Evolutionary conservation across 2,888 invertebrate species (phyloP), one percentile per base, ranked within the genome.

Genomic region (Dynastes hyllus): DNA sequence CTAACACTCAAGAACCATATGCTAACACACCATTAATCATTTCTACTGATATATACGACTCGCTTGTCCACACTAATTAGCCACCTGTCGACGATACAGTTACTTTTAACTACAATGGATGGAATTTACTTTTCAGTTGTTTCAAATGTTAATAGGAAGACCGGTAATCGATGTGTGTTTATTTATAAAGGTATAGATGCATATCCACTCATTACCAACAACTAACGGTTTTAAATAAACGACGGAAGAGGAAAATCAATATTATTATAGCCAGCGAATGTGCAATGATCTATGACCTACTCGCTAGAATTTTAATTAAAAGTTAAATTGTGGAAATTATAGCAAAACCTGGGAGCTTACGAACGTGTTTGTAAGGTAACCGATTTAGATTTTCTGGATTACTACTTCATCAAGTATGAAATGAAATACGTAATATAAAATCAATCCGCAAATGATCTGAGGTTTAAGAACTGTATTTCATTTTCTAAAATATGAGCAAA

Each of bases 221-320:
- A 27, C 63, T 63, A 63, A 63, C 63, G 63, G 63, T 63, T 9
- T 13, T 22, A 63, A 13, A 27, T 63, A 63, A 9, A 29, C 63
- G 27, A 32, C 63, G 63, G 63, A 63, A 63, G n/a, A 63, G 63
- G 63, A 63, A 63, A 63, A 63, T 63, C 29, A 32, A 63, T 63
- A 63, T 63, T 63, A 63, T 63, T 63, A 29, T 13, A 29, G 27
- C 63, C 22, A 11, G 63, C 29, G 29, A 29, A 27, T 32, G 63
- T 13, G 63, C 63, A 32, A 13, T 29, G 63, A 63, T 32, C 63
- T 63, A 63, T 32, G 22, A 63, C 63, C 29, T 63, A 63, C 6
- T 63, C 63, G 13, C 63, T 29, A 29, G 63, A 29, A 63, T 55
- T 55, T 55, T 55, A 55, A 55, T 55, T n/a, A 55, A n/a, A 1